A percentile compares a stretch with the other conserved stretches of the same genome.
These are phyloP conservation scores for Mystacornis crossleyi DNA, from an alignment of 2,113 vertebrate species.

Conservation along the genomic window DNA sequence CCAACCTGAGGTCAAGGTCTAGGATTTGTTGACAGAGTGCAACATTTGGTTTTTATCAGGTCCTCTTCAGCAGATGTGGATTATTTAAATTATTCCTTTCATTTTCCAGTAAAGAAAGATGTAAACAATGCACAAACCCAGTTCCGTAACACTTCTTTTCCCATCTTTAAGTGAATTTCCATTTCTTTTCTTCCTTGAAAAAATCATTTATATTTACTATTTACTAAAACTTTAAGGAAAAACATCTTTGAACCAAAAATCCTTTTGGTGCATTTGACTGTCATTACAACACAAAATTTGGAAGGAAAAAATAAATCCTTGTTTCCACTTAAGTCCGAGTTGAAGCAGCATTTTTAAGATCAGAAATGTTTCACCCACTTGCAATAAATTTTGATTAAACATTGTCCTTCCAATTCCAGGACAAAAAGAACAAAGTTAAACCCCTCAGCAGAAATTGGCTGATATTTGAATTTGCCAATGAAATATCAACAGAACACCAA, in stretches of 20 bases:
- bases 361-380: neutral
- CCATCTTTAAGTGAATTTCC: neutral
- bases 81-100: neutral
- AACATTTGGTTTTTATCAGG: neutral
- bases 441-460: neutral
- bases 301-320: neutral
- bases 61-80: neutral
- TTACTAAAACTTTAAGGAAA: neutral
- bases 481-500: neutral
- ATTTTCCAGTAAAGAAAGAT: neutral
- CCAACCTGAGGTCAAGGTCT: neutral
- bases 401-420: neutral
- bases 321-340: neutral
- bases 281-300: no score
- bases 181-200: neutral
- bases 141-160: neutral
- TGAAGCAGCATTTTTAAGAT: neutral
- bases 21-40: neutral
- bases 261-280: neutral
- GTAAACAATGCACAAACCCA: neutral
- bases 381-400: neutral
- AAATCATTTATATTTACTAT: neutral
- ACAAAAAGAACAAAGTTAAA: neutral
- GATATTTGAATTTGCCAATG: neutral
- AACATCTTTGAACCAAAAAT: neutral